Base-by-base conservation (phyloP, 2,888 invertebrate species). In the Oligia latruncula region DNA sequence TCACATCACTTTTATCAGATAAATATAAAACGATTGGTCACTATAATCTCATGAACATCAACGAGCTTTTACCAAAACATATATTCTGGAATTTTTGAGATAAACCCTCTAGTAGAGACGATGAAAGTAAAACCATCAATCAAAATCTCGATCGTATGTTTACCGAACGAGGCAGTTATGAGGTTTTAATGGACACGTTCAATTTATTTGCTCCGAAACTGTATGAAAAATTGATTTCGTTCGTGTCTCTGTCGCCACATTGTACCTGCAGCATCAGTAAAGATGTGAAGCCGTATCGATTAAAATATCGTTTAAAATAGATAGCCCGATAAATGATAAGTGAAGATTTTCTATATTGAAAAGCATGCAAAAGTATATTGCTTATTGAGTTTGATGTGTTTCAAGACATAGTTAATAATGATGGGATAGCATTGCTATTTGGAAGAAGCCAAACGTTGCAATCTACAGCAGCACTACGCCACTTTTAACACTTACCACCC, bases 401-500 rank as follows among this genome's bases (percentile, higher is more conserved):
- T 85, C 67, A 78, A 85, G 58, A 83, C 17, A 80, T 85, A 82
- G 46, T 89, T 74, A 82, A 82, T 86, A 76, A 87, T 89, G 91
- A 90, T 89, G 76, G 78, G 81, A 88, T 83, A 93, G 92, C 92
- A 82, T 93, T 92, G 92, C 93, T 95, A 94, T 93, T 90, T 91
- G 88, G 84, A 95, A 93, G 92, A 96, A 96, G 96, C 96, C 92
- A 91, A 92, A 88, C 91, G 86, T 94, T 93, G 95, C 95, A 93
- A 89, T 93, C 94, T 95, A 95, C 92, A 92, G 92, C 94, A 92
- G 92, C 92, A 93, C 93, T 93, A 94, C 92, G 90, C 91, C 93
- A 92, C 91, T 92, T 92, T 89, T 87, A 95, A 95, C 96, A 96
- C 96, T 96, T 96, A 96, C 96, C 96, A 94, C 96, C 96, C 96